phyloP scores from a whole-genome alignment of 2,797 vertebrate genomes.

The Myotis myotis region DNA sequence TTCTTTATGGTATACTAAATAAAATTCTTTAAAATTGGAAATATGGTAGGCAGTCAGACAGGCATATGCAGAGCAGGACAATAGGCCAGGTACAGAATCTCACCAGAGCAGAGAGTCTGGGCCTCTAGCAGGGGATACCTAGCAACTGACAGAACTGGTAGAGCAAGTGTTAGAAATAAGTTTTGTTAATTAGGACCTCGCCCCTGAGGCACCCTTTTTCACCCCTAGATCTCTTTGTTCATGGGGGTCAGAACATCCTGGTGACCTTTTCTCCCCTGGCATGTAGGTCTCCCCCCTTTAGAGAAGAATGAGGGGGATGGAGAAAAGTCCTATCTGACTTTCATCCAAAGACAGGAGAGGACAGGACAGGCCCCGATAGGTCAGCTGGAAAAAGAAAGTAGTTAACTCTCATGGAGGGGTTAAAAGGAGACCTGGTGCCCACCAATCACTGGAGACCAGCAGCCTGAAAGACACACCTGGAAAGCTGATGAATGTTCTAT shows the following conservation, averaged over 20 bases:
- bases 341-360: background rate
- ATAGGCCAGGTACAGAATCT: background rate
- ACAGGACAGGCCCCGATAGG: background rate
- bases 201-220: background rate
- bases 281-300: background rate
- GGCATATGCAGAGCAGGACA: background rate
- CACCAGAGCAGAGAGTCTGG: background rate
- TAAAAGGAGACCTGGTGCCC: background rate
- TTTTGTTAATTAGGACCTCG: background rate
- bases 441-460: background rate
- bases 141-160: background rate
- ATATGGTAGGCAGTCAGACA: background rate
- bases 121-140: background rate
- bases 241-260: background rate
- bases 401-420: background rate
- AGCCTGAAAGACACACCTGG: background rate
- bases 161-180: background rate
- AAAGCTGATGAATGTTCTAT: background rate
- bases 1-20: background rate
- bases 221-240: background rate
- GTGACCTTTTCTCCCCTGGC: background rate
- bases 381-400: background rate
- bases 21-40: conserved; percentile 21
- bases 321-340: background rate
- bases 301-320: background rate